A percentile compares a stretch with the other conserved stretches of the same genome.
Conservation (phyloP, 2,888 invertebrate genomes). For the Pheosia gnoma region DNA sequence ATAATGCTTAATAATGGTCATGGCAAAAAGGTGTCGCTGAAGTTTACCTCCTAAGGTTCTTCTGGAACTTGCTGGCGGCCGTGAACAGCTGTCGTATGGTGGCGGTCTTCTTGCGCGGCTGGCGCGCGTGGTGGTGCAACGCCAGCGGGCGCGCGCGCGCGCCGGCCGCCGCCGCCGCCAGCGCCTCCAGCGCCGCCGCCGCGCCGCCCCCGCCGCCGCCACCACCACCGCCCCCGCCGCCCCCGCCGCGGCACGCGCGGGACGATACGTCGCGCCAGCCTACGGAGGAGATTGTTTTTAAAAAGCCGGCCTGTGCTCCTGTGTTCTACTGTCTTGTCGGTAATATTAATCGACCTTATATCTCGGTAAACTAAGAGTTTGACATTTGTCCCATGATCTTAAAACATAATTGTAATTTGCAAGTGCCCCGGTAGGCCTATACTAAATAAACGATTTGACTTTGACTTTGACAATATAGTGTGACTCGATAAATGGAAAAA, state of each 20-base stretch:
- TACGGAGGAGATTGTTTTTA: slow-evolving; percentile 46
- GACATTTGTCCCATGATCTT: no score
- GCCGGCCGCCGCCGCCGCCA: slow-evolving; percentile 85
- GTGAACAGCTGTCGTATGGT: slow-evolving; percentile 97
- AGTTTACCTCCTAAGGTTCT: slow-evolving; percentile 85
- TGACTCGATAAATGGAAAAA: no score
- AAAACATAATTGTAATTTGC: no score
- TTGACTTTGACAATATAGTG: no score
- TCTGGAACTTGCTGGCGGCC: slow-evolving; percentile 98
- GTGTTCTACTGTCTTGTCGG: no score
- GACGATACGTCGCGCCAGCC: slow-evolving; percentile 94
- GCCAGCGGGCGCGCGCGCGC: slow-evolving; percentile 53
- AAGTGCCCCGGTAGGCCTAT: no score
- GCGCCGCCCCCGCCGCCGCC: slow-evolving; percentile 89
- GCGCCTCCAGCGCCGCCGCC: slow-evolving; percentile 85
- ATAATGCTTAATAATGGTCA: no score
- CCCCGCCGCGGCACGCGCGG: slow-evolving; percentile 84
- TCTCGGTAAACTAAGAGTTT: no score
- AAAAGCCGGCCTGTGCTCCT: no score
- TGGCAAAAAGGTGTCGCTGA: no score
- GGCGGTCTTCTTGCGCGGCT: slow-evolving; percentile 92
- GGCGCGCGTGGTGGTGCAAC: slow-evolving; percentile 86
- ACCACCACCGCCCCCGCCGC: slow-evolving; percentile 86
- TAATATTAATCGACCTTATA: no score
- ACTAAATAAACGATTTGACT: no score